Base-by-base conservation (phyloP, 2,797 vertebrate species). In the Tarsius wallacei region DNA sequence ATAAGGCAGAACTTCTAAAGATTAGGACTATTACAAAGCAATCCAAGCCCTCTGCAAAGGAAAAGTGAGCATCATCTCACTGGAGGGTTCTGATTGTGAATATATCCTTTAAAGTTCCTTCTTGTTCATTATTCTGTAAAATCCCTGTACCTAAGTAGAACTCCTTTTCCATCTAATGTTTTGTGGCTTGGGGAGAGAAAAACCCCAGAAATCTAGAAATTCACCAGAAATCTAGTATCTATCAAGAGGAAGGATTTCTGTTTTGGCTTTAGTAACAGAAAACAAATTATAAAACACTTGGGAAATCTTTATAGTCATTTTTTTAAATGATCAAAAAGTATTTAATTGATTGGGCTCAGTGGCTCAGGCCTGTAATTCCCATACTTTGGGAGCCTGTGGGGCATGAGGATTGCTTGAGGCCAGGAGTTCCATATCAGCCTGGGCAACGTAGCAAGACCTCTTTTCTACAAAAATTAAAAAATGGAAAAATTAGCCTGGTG, bases 191-290 rank as follows among this genome's bases (percentile, higher is more conserved):
- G 55, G 11, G 42, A 13, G 4, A 14, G 26, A 14, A 28, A 76
- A 76, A 26, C 26, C 68, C 10, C 47, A 16, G 42, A 76, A 28
- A 70, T 12, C 24, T 74, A 80, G 51, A 49, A 49, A 71, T 24
- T 53, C 13, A 63, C 55, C 55, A 87, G 26, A 71, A 81, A 9
- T 76, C 42, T 93, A 17, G 21, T 70, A 70, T 33, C 24, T 87
- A 14, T 63, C 42, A 80, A 93, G 53, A 87, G 36, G 61, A 93
- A 86, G 24, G 53, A 71, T 87, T 93, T 87, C 53, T 93, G 61
- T n/a, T 61, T 80, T 71, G 61, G 36, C 51, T 78, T 78, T 87
- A 78, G 11, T 78, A 78, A 78, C 28, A 70, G 36, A 51, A 86
- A 68, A 33, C 68, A 49, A 76, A 57, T n/a, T 55, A 9, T 80